These are phyloP conservation scores for Epinephelus lanceolatus DNA, from an alignment of 2,113 vertebrate genomes.

Conservation along the genomic window DNA sequence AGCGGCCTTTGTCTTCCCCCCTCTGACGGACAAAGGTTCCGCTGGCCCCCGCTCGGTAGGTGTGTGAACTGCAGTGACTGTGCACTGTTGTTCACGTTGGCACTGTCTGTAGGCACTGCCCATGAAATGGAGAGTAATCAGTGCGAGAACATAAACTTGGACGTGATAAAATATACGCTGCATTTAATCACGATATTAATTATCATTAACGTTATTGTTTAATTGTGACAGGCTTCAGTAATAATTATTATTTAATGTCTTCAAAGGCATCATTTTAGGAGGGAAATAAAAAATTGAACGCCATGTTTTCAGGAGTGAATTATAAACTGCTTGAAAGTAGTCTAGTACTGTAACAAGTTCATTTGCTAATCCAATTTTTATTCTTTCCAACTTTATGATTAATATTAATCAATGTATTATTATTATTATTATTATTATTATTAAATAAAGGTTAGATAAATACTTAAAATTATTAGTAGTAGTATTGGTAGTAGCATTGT, in stretches of 20 bases:
- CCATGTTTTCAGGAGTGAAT: background rate
- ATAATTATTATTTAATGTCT: background rate
- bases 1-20: slow-evolving; percentile 62
- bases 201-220: background rate
- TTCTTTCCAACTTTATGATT: no score
- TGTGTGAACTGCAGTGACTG: slow-evolving; percentile 42
- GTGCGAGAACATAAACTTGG: background rate
- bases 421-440: background rate
- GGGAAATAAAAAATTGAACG: background rate
- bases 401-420: no score
- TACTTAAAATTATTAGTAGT: no score
- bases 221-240: background rate
- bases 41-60: slow-evolving; percentile 29
- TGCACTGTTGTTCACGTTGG: slow-evolving; percentile 48
- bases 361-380: background rate
- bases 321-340: background rate
- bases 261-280: background rate
- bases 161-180: background rate
- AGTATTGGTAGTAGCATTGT: no score
- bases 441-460: no score
- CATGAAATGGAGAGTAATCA: background rate
- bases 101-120: background rate
- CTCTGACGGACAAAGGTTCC: slow-evolving; percentile 25
- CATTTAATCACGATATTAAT: background rate
- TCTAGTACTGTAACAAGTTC: background rate